These are phyloP conservation scores for Dasyprocta punctata DNA, from an alignment of 2,113 vertebrate species.

Conservation along the genomic window DNA sequence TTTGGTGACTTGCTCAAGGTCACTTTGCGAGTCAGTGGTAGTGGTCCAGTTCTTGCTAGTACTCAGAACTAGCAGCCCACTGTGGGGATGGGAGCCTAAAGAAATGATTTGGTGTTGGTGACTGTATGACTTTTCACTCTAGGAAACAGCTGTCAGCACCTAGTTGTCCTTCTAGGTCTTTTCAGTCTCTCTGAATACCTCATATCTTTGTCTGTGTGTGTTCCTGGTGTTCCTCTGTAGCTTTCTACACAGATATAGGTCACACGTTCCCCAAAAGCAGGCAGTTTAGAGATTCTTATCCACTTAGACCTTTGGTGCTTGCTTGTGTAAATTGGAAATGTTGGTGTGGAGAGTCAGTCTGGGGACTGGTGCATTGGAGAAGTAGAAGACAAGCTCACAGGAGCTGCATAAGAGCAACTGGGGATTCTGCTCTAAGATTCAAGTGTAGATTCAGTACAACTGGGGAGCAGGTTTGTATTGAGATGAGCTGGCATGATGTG, in stretches of 20 bases:
- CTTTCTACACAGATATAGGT: background rate
- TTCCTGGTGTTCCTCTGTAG: background rate
- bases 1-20: background rate
- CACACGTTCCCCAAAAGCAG: slow-evolving; percentile 43
- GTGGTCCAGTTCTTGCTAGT: background rate
- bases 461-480: too few species aligned
- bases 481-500: background rate
- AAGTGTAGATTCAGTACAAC: too few species aligned
- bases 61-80: background rate
- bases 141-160: background rate
- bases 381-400: background rate
- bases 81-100: background rate
- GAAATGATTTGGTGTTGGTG: background rate
- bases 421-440: background rate
- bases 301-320: slow-evolving; percentile 32
- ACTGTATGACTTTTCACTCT: background rate
- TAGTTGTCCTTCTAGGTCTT: background rate
- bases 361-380: background rate
- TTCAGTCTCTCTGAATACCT: background rate
- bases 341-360: background rate
- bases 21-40: background rate
- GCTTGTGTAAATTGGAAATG: background rate
- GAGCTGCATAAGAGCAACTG: background rate
- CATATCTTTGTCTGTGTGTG: background rate
- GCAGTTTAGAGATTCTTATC: slow-evolving; percentile 44